Conservation (phyloP, 2,797 vertebrate genomes). For the Jordanella pulchra region DNA sequence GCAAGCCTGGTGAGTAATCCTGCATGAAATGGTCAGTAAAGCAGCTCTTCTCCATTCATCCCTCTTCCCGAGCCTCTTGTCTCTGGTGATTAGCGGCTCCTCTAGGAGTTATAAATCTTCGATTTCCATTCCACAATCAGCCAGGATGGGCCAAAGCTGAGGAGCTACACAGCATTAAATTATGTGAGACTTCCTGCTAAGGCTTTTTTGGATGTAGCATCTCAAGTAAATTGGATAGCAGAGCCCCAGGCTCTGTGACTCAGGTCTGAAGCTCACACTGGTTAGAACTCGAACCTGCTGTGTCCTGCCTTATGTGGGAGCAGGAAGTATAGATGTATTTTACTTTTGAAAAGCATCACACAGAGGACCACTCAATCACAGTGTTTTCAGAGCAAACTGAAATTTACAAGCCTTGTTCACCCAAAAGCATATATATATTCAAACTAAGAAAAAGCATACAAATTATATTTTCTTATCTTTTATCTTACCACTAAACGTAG, state of each 20-base stretch:
- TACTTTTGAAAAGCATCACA: constrained; percentile 76
- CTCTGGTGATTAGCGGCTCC: constrained; percentile 82
- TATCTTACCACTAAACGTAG: neutral
- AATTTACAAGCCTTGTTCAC: constrained; percentile 62
- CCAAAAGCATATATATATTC: too few relatives aligned
- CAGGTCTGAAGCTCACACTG: constrained; percentile 65
- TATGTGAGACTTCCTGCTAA: constrained; percentile 81
- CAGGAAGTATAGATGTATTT: constrained; percentile 74
- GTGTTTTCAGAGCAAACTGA: constrained; percentile 37
- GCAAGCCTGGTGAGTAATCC: constrained; percentile 22
- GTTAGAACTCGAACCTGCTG: constrained; percentile 64
- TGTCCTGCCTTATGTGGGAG: constrained; percentile 58
- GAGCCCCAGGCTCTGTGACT: constrained; percentile 52
- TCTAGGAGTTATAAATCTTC: constrained; percentile 82
- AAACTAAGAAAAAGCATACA: too few relatives aligned
- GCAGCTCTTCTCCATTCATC: constrained; percentile 59
- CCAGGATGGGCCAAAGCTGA: constrained; percentile 75
- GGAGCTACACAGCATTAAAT: constrained; percentile 81
- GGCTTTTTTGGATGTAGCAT: constrained; percentile 69
- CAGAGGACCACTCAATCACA: constrained; percentile 69
- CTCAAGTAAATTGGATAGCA: constrained; percentile 70
- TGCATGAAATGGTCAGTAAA: constrained; percentile 54
- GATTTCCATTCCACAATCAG: constrained; percentile 80
- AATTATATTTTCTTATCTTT: too few relatives aligned
- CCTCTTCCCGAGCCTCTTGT: constrained; percentile 52